Percentiles rank a stretch among this genome's conserved stretches.
Evolutionary conservation across 1,140 invertebrate genomes (phyloP).

Genomic region (Drosophila sechellia): DNA sequence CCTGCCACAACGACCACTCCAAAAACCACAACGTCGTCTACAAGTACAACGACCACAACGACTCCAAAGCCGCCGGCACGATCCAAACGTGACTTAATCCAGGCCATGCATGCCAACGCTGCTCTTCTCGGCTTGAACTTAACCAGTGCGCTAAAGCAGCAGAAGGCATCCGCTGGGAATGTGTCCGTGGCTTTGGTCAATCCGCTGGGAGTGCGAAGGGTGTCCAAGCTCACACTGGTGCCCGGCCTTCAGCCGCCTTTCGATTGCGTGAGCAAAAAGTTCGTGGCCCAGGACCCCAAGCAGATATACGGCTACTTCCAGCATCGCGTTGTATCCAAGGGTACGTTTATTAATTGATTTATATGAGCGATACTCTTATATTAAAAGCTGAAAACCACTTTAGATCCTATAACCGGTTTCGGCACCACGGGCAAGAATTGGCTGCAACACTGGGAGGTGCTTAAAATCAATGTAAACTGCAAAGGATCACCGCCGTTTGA

Average conservation of each 20-base stretch:
- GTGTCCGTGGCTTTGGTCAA: slow-evolving; percentile 58
- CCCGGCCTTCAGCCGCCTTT: slow-evolving; percentile 84
- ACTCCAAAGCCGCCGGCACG: slow-evolving; percentile 40
- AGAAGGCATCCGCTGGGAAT: slow-evolving; percentile 34
- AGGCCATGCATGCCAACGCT: slow-evolving; percentile 70
- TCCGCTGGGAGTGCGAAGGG: slow-evolving; percentile 54
- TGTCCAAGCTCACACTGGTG: slow-evolving; percentile 14
- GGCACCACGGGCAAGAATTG: slow-evolving; percentile 90
- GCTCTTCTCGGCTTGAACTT: slow-evolving; percentile 58
- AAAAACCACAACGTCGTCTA: slow-evolving; percentile 39
- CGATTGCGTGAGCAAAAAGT: slow-evolving; percentile 87
- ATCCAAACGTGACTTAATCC: slow-evolving; percentile 64
- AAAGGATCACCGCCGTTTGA: slow-evolving; percentile 89
- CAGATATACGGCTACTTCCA: slow-evolving; percentile 91
- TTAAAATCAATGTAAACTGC: slow-evolving; percentile 89
- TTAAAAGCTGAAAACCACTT: slow-evolving; percentile 56
- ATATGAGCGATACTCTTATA: not conserved
- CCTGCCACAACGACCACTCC: slow-evolving; percentile 34
- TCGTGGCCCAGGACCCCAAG: slow-evolving; percentile 87
- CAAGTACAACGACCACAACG: slow-evolving; percentile 40
- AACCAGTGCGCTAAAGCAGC: slow-evolving; percentile 69
- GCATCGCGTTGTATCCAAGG: slow-evolving; percentile 87
- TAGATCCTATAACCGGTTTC: slow-evolving; percentile 89
- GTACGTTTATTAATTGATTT: slow-evolving; percentile 82
- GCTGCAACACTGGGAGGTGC: slow-evolving; percentile 91